Percentiles rank a stretch among this genome's conserved stretches.
Evolutionary conservation across 1,140 invertebrate genomes (phyloP).

Genomic region (Plectrocnemia conspersa): DNA sequence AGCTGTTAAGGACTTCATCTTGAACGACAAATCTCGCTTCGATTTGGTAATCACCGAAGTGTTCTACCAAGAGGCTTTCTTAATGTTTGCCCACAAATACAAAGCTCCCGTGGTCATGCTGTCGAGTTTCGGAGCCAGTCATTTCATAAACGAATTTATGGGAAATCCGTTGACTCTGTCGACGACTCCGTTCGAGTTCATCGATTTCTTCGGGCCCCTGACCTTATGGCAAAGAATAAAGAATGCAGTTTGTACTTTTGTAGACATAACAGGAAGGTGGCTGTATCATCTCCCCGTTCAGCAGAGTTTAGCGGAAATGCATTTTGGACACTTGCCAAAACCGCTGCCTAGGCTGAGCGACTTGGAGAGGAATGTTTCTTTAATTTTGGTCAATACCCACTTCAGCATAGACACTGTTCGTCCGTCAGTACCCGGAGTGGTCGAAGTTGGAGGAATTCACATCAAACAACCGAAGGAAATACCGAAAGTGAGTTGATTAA

Average conservation of each 20-base stretch:
- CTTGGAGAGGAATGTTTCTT: slow-evolving; percentile 51
- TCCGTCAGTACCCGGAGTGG: slow-evolving; percentile 48
- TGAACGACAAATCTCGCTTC: slow-evolving; percentile 39
- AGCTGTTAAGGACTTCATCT: slow-evolving; percentile 38
- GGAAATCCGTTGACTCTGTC: slow-evolving; percentile 43
- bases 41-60: slow-evolving; percentile 44
- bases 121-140: slow-evolving; percentile 39
- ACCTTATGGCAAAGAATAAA: slow-evolving; percentile 27
- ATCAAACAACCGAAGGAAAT: slow-evolving; percentile 42
- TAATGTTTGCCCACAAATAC: slow-evolving; percentile 47
- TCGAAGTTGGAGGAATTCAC: slow-evolving; percentile 53
- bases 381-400: slow-evolving; percentile 54
- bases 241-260: slow-evolving; percentile 21
- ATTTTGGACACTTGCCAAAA: slow-evolving; percentile 37
- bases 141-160: slow-evolving; percentile 44
- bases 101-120: slow-evolving; percentile 43
- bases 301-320: slow-evolving; percentile 40
- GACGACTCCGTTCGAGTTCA: slow-evolving; percentile 26
- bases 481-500: slow-evolving; percentile 40
- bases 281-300: slow-evolving; percentile 25
- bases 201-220: slow-evolving; percentile 22
- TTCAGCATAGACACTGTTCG: slow-evolving; percentile 46
- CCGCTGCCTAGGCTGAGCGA: slow-evolving; percentile 45
- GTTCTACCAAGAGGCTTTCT: slow-evolving; percentile 45
- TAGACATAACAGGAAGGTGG: slow-evolving; percentile 24